Evolutionary conservation across 2,797 vertebrate species (phyloP).

Genomic region (Schizothorax lantsangensis): DNA sequence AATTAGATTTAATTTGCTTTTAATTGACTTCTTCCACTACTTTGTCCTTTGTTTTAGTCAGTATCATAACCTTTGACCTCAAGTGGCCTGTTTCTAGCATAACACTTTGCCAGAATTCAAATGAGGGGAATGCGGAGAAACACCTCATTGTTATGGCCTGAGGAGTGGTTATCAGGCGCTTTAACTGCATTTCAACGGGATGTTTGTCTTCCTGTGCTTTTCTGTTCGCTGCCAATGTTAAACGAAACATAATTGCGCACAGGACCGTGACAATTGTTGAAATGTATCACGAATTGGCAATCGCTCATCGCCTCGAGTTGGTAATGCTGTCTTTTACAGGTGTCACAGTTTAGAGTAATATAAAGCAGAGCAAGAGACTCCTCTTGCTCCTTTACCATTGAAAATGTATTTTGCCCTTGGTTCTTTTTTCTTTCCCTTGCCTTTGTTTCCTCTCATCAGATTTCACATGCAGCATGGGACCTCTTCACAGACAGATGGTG

Average conservation of each 20-base stretch:
- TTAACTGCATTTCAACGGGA: conserved; percentile 67
- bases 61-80: conserved; percentile 23
- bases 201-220: conserved; percentile 73
- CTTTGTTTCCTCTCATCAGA: conserved; percentile 43
- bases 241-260: conserved; percentile 72
- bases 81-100: conserved; percentile 9
- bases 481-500: conserved; percentile 45
- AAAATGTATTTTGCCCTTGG: conserved; percentile 9
- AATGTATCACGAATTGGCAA: conserved; percentile 73
- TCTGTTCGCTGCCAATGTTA: conserved; percentile 71
- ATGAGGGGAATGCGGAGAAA: conserved; percentile 26
- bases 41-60: neutral
- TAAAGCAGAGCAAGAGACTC: conserved; percentile 63
- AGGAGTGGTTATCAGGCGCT: conserved; percentile 61
- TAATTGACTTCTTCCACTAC: conserved; percentile 29
- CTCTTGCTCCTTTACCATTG: conserved; percentile 19
- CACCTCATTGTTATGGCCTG: conserved; percentile 51
- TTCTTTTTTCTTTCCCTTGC: conserved; percentile 13
- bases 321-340: conserved; percentile 75
- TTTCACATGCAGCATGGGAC: conserved; percentile 29
- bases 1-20: conserved; percentile 54
- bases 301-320: conserved; percentile 71
- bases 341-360: conserved; percentile 70
- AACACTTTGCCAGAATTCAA: neutral
- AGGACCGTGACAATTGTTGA: conserved; percentile 74